Percentiles rank a stretch among this genome's conserved stretches.
Evolutionary conservation across 2,113 vertebrate species (phyloP).

Genomic region (Calidris pugnax): DNA sequence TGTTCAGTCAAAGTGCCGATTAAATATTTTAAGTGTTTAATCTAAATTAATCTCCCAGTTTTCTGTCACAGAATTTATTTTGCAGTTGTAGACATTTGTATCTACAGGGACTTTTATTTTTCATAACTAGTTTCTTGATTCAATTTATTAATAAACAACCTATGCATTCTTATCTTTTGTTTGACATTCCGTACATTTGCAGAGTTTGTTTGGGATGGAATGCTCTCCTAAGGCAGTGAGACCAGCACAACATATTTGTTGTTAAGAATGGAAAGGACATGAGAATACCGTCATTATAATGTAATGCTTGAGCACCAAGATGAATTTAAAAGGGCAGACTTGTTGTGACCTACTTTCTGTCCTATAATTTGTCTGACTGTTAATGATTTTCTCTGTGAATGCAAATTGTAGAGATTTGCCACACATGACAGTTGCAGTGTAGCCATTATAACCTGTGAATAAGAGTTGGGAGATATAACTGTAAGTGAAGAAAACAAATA

Average conservation of each 20-base stretch:
- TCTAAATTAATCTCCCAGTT: not conserved
- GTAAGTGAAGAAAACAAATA: not conserved
- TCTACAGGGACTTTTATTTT: not conserved
- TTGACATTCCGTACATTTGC: not conserved
- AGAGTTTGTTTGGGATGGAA: not conserved
- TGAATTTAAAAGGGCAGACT: not conserved
- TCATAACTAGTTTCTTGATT: not conserved
- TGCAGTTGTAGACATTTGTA: not conserved
- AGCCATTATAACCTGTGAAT: not conserved
- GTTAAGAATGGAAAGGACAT: not conserved
- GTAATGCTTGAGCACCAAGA: rapidly evolving
- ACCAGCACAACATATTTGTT: not conserved
- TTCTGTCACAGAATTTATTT: not conserved
- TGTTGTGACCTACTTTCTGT: not conserved
- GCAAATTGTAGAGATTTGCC: not conserved
- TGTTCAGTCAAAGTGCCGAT: not conserved
- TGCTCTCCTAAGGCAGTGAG: not conserved
- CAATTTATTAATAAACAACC: not conserved
- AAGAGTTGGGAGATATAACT: not conserved
- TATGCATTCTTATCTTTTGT: not conserved
- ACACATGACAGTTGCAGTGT: not conserved
- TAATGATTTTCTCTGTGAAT: not conserved
- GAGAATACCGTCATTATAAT: not conserved
- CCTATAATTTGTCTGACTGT: not conserved
- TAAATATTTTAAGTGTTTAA: not conserved